These are phyloP conservation scores for Bathynomus jamesi DNA, from an alignment of 1,140 invertebrate genomes.

Conservation along the genomic window DNA sequence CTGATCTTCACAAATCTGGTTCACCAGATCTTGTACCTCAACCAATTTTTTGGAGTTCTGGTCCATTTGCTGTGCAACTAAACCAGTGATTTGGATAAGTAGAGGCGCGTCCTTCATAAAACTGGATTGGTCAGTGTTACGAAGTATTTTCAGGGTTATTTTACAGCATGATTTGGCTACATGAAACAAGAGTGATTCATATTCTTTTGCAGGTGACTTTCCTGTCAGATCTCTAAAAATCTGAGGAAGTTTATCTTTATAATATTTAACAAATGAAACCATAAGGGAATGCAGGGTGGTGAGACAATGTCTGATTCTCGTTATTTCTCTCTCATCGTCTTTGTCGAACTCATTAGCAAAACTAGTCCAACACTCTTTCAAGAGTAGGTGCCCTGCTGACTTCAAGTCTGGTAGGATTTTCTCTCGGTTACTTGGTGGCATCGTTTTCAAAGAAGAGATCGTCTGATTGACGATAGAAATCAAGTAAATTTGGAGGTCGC, in stretches of 20 bases:
- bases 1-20: conserved; percentile 23
- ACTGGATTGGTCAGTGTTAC: conserved; percentile 8
- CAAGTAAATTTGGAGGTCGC: conserved; percentile 22
- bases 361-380: conserved; percentile 16
- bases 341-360: background rate
- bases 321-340: conserved; percentile 17
- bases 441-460: conserved; percentile 11
- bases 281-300: conserved; percentile 17
- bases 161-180: conserved; percentile 26
- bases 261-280: conserved; percentile 16
- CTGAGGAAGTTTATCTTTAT: conserved; percentile 24
- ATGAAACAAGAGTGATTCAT: conserved; percentile 8
- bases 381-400: conserved; percentile 12
- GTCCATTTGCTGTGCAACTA: conserved; percentile 19
- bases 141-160: conserved; percentile 20
- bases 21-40: conserved; percentile 24
- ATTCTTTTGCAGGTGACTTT: conserved; percentile 16
- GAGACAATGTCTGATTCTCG: conserved; percentile 16
- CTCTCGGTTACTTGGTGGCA: conserved; percentile 17
- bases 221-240: conserved; percentile 27
- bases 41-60: conserved; percentile 10
- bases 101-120: conserved; percentile 19
- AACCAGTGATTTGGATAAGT: conserved; percentile 22
- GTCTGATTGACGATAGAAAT: conserved; percentile 14
- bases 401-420: conserved; percentile 26